These are phyloP conservation scores for Oreochromis tanganicae DNA, from an alignment of 2,113 vertebrate genomes.

Conservation along the genomic window DNA sequence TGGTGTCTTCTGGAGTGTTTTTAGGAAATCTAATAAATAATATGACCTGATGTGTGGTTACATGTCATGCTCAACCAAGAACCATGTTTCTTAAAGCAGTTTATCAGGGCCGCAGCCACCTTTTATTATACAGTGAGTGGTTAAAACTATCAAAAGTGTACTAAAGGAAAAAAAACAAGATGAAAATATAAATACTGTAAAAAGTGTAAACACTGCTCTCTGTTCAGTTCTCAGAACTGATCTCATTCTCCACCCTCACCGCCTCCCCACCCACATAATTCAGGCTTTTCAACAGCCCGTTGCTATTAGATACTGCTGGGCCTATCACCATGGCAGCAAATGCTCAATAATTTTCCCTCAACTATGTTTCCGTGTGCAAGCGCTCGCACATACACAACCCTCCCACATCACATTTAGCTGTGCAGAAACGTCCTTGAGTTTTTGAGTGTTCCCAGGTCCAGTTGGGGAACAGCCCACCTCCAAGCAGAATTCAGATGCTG, in stretches of 20 bases:
- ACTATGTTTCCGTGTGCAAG: constrained; percentile 14
- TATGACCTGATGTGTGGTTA: not conserved
- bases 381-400: not conserved
- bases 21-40: not conserved
- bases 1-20: not conserved
- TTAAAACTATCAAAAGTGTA: not conserved
- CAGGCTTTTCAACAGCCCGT: constrained; percentile 64
- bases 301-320: constrained; percentile 74
- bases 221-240: not conserved
- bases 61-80: not conserved
- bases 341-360: constrained; percentile 64
- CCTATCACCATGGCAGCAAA: constrained; percentile 75
- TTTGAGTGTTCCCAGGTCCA: constrained; percentile 29
- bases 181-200: not conserved
- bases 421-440: constrained; percentile 34
- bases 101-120: not conserved
- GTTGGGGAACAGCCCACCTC: constrained; percentile 35
- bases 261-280: not conserved
- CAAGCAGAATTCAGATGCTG: constrained; percentile 40
- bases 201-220: not conserved
- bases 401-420: not conserved
- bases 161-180: not conserved
- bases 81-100: not conserved
- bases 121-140: not conserved
- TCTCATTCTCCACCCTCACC: not conserved